These are phyloP conservation scores for Semnornis frantzii DNA, from an alignment of 2,113 vertebrate genomes.

Conservation along the genomic window DNA sequence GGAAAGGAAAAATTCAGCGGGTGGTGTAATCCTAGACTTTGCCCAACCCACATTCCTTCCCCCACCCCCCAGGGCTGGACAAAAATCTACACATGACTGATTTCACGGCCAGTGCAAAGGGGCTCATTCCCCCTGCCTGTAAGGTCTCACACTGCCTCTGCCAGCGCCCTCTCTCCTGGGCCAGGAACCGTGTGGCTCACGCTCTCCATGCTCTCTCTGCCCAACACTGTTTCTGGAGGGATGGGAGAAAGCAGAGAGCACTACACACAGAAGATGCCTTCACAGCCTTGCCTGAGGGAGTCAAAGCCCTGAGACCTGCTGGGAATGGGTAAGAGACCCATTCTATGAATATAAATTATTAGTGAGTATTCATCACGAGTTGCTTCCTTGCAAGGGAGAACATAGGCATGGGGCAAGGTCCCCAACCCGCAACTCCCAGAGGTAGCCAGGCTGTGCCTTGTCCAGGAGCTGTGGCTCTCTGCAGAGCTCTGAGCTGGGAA, in stretches of 20 bases:
- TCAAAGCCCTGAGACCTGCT: not conserved
- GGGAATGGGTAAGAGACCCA: not conserved
- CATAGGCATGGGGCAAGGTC: too few relatives aligned
- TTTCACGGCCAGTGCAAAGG: slow-evolving; percentile 43
- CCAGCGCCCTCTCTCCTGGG: not conserved
- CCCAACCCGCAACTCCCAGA: fast-evolving
- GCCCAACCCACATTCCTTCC: slow-evolving; percentile 81
- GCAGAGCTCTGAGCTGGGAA: not conserved
- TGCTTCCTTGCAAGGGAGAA: not conserved
- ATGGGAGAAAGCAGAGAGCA: not conserved
- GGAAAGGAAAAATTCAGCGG: slow-evolving; percentile 53
- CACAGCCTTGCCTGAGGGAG: fast-evolving
- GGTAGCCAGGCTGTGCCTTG: fast-evolving
- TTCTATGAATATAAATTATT: fast-evolving
- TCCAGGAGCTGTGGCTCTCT: not conserved
- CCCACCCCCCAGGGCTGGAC: slow-evolving; percentile 57
- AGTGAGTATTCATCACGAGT: not conserved
- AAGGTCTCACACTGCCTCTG: fast-evolving
- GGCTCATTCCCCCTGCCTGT: not conserved
- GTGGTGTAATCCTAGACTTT: slow-evolving; percentile 85
- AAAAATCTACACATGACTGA: slow-evolving; percentile 66
- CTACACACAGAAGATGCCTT: not conserved
- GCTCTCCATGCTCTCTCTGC: not conserved
- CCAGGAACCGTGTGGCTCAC: not conserved
- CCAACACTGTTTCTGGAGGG: fast-evolving